Evolutionary conservation across 2,888 invertebrate species (phyloP).

Genomic region (Horisme vitalbata): DNA sequence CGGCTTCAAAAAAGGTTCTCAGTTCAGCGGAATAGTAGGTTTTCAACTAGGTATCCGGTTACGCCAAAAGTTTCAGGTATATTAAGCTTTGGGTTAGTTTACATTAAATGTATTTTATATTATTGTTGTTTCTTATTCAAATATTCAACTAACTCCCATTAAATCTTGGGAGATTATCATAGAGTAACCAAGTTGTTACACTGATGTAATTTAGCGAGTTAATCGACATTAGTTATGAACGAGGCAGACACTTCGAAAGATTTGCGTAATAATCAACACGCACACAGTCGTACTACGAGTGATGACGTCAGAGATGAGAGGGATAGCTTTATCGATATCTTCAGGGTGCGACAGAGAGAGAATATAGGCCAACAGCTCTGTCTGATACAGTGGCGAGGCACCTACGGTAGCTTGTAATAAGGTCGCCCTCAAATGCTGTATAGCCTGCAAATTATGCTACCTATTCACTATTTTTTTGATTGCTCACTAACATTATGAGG

Average conservation of each 20-base stretch:
- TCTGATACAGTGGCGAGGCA: constrained; percentile 60
- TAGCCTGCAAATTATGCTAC: constrained; percentile 41
- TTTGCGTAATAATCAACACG: constrained; percentile 53
- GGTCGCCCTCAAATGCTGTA: constrained; percentile 49
- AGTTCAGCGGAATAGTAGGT: too few species aligned
- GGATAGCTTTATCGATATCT: constrained; percentile 40
- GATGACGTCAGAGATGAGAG: constrained; percentile 72
- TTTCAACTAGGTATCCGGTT: too few species aligned
- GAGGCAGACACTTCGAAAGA: constrained; percentile 37
- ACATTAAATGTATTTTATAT: too few species aligned
- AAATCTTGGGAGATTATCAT: too few species aligned
- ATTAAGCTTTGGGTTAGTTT: too few species aligned
- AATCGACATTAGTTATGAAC: constrained; percentile 36
- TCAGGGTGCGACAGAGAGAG: constrained; percentile 48
- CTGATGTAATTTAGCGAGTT: constrained; percentile 1
- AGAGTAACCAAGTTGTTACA: neutral
- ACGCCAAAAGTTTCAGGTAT: too few species aligned
- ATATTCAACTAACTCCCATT: too few species aligned
- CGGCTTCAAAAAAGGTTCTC: too few species aligned
- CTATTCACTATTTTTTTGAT: constrained; percentile 40
- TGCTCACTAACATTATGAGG: neutral
- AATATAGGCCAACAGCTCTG: constrained; percentile 79
- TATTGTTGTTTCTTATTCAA: too few species aligned
- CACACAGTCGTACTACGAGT: constrained; percentile 53
- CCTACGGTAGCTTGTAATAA: constrained; percentile 64